Conservation (phyloP, 1,140 invertebrate species). For the Gerris buenoi region DNA sequence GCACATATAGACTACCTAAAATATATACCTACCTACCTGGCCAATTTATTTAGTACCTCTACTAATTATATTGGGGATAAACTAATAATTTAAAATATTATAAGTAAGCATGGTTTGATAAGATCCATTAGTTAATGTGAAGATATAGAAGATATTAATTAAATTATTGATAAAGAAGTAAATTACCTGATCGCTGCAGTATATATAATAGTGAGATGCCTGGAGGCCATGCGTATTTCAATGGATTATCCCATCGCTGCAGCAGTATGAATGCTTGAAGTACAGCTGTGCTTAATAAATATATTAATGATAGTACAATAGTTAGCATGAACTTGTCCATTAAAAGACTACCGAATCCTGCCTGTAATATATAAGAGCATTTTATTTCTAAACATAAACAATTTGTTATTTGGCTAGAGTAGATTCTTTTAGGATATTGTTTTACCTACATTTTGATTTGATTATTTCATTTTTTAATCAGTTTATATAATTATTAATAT, state of each 20-base stretch:
- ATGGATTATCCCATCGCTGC: neutral
- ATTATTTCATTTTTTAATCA: neutral
- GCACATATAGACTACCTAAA: no score
- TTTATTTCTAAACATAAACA: neutral
- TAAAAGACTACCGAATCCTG: slow-evolving; percentile 11
- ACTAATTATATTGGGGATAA: no score
- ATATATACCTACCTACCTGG: no score
- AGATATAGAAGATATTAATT: no score
- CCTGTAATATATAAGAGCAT: neutral
- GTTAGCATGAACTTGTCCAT: slow-evolving; percentile 8
- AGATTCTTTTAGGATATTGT: neutral
- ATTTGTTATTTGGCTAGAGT: neutral
- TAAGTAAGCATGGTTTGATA: no score
- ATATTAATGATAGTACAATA: slow-evolving; percentile 5
- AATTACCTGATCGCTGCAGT: slow-evolving; percentile 2
- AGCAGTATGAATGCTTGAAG: slow-evolving; percentile 7
- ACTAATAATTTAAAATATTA: no score
- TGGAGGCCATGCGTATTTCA: slow-evolving; percentile 3
- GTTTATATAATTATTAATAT: neutral
- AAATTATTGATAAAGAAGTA: no score
- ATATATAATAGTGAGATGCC: neutral
- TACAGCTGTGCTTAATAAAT: slow-evolving; percentile 2
- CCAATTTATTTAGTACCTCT: no score
- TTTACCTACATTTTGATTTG: neutral
- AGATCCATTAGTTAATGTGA: no score